phyloP scores from a whole-genome alignment of 1,140 invertebrate genomes.

The Lordiphosa stackelbergi region DNA sequence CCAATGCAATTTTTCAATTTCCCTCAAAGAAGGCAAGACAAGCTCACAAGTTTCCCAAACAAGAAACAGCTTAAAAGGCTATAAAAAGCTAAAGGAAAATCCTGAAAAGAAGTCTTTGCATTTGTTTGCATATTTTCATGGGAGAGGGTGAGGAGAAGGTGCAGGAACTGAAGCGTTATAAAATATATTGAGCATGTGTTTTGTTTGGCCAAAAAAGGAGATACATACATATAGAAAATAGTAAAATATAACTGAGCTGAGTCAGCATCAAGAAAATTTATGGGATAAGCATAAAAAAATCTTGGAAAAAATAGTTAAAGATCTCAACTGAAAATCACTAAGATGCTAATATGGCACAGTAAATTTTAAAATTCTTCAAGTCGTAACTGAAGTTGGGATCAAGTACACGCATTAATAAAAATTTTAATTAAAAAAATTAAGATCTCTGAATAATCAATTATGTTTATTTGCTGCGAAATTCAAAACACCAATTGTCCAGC shows the following conservation, averaged over 20 bases:
- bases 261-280: constrained; percentile 20
- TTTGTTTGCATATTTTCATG: constrained; percentile 54
- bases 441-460: no score
- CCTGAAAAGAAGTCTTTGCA: constrained; percentile 23
- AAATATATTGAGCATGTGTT: constrained; percentile 48
- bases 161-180: constrained; percentile 8
- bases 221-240: constrained; percentile 18
- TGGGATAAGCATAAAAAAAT: constrained; percentile 2
- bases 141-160: not conserved
- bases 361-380: no score
- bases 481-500: no score
- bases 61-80: constrained; percentile 56
- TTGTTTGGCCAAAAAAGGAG: constrained; percentile 9
- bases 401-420: no score
- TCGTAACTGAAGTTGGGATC: no score
- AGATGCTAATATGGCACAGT: no score
- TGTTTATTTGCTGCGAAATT: no score
- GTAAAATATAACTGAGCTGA: constrained; percentile 34
- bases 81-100: constrained; percentile 47
- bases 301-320: not conserved
- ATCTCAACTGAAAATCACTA: no score
- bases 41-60: constrained; percentile 27
- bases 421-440: no score
- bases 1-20: constrained; percentile 71
- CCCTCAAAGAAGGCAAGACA: constrained; percentile 17